Base-by-base conservation (phyloP, 2,797 vertebrate genomes). In the Enteromius paludinosus region DNA sequence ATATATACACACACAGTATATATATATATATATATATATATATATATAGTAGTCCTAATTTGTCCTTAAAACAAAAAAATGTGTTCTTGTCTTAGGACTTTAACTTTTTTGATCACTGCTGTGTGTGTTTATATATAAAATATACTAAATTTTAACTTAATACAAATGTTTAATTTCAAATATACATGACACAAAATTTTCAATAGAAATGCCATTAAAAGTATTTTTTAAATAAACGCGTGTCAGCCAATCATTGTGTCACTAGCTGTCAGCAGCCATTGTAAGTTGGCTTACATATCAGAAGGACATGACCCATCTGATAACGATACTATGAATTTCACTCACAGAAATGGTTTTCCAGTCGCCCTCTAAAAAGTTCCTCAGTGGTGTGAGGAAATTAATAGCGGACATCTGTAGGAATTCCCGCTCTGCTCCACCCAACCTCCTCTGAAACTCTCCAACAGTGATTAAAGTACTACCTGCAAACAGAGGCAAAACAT, bases 311-410 rank as follows among this genome's bases (percentile, higher is more conserved):
- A 54, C 20, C 33, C 23, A 61, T 41, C n/a, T 28, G 11, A 54
- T 3, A 30, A 3, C 0, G 5, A 54, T 1, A 12, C 23, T 9
- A 20, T 14, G 11, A 28, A 66, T 54, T 35, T 28, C 28, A 83
- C 96, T 95, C 81, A 99, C 98, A n/a, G 96, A 95, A 76, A 99
- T 99, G 0, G 96, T 98, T 90, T 94, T 95, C 98, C 98, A 99
- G 52, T 99, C 98, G 38, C 98, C 98, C 64, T 99, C 98, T 89
- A 99, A 92, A 92, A 99, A 99, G 94, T 98, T 99, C 76, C 98
- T 96, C 43, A 99, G 92, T 0, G 98, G 98, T 0, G 95, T 96
- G 84, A 99, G 96, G 90, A 99, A 99, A 86, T 92, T 95, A 87
- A 95, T 85, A 12, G 97, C 95, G 0, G 97, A 94, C 0, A 94